Base-by-base conservation (phyloP, 2,888 invertebrate genomes). In the Marasmarcha lunaedactyla region DNA sequence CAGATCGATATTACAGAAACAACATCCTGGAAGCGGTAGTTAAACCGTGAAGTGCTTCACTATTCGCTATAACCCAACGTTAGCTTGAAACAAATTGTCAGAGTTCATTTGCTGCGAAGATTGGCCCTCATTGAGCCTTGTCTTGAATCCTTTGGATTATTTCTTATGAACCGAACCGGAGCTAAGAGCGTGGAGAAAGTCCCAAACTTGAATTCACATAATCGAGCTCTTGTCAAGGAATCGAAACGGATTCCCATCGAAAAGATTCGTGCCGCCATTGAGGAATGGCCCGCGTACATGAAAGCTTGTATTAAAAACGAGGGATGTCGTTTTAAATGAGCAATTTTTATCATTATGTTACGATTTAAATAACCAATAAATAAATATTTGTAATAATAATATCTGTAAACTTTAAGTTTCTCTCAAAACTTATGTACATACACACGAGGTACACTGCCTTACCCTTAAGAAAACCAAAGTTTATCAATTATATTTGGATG, bases 221-320 rank as follows among this genome's bases (percentile, higher is more conserved):
- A 37, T 36, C 40, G 33, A 36, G 20, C 30, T 15, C 36, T 30
- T 15, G 9, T 14, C 33, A 1, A 13, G 15, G 36, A 36, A 41
- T 33, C 37, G 14, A 34, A 33, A 14, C 37, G 34, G 13, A 41
- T 33, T 11, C 40, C 40, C 14, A 13, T 37, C n/a, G 37, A 36
- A 41, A 41, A 37, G 26, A 25, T 41, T 15, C 40, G 40, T 41
- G 37, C 37, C 37, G 34, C n/a, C 34, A 41, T 36, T 15, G 36
- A 40, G 3, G 25, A 34, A 10, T 41, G 40, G 34, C 37, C n/a
- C n/a, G n/a, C n/a, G n/a, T n/a, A 33, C 7, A 14, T 14, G 1
- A 37, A 7, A 7, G 14, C 30, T 15, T 37, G 37, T 14, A 11
- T 37, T 11, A 12, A 26, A 26, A 26, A 37, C 3, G 13, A 26